Evolutionary conservation across 2,888 invertebrate species (phyloP), one percentile per base, ranked within the genome.

Genomic region (Julus scanicus): DNA sequence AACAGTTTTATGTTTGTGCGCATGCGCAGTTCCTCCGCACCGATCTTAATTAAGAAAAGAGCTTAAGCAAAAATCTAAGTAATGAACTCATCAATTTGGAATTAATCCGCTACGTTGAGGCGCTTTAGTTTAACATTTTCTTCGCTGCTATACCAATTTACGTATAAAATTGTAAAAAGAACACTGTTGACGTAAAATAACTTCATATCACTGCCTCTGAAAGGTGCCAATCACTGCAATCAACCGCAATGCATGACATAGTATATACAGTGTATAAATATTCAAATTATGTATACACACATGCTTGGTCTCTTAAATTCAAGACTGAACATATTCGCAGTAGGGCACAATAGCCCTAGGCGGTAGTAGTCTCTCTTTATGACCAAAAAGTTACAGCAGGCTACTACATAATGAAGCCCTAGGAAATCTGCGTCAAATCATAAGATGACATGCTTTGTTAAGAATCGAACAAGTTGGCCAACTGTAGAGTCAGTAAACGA

Each of bases 1-100:
- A 29, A 4, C 4, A 71, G 17, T 17, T 63, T 63, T 1, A 63
- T n/a, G n/a, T 17, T n/a, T 2, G 5, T n/a, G 63, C 63, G 4
- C 53, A 53, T 11, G 17, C 6, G 11, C 53, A 53, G 53, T 53
- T 53, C 11, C 63, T 17, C n/a, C 2, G 63, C n/a, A 8, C 1
- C 63, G 71, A 29, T 71, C 71, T 71, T 71, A 71, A 71, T 71
- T 71, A 71, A 20, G 9, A 11, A 71, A 71, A 29, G 71, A 0
- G 71, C 11, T 53, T 53, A 20, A n/a, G 71, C 9, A 9, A 71
- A 71, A 20, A 29, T 71, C 71, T 29, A 20, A 29, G 71, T 29
- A 71, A 71, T n/a, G 71, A 29, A n/a, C 71, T 71, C 71, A 71
- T 71, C 71, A 71, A 71, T 71, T 71, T 29, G 9, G 29, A 71